These are phyloP conservation scores for Diploptera punctata DNA, from an alignment of 2,888 invertebrate species.

Conservation along the genomic window DNA sequence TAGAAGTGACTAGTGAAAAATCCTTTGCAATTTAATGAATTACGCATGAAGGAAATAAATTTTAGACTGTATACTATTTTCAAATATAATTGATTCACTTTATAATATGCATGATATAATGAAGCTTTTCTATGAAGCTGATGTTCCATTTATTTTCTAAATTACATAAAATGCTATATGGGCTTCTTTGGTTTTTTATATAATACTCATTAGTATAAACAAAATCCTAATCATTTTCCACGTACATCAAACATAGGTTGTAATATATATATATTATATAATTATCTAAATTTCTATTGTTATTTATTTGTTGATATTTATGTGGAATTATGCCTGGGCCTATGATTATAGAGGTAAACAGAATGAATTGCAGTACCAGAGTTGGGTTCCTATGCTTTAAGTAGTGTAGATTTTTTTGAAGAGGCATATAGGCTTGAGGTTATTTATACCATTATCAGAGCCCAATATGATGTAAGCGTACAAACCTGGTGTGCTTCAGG, in stretches of 20 bases:
- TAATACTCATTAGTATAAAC: too few relatives aligned
- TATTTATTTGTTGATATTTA: slow-evolving; percentile 19
- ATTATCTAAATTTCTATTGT: background rate
- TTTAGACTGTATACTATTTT: slow-evolving; percentile 6
- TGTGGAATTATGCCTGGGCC: slow-evolving; percentile 12
- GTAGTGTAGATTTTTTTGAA: background rate
- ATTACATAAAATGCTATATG: too few relatives aligned
- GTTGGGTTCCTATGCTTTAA: slow-evolving; percentile 21
- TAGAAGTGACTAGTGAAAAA: background rate
- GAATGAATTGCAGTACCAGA: background rate
- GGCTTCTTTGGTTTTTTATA: too few relatives aligned
- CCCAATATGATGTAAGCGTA: slow-evolving; percentile 49
- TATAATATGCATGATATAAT: background rate
- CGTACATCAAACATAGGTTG: background rate
- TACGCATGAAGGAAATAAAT: background rate
- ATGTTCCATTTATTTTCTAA: too few relatives aligned
- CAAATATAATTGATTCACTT: too few relatives aligned
- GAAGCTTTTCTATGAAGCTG: too few relatives aligned
- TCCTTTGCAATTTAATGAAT: background rate
- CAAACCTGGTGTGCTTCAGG: slow-evolving; percentile 48
- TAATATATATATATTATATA: background rate
- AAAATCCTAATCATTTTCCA: too few relatives aligned
- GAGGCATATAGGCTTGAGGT: background rate
- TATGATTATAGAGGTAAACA: background rate
- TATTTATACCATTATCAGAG: slow-evolving; percentile 45